phyloP scores from a whole-genome alignment of 2,797 vertebrate genomes.

The Ara ararauna region DNA sequence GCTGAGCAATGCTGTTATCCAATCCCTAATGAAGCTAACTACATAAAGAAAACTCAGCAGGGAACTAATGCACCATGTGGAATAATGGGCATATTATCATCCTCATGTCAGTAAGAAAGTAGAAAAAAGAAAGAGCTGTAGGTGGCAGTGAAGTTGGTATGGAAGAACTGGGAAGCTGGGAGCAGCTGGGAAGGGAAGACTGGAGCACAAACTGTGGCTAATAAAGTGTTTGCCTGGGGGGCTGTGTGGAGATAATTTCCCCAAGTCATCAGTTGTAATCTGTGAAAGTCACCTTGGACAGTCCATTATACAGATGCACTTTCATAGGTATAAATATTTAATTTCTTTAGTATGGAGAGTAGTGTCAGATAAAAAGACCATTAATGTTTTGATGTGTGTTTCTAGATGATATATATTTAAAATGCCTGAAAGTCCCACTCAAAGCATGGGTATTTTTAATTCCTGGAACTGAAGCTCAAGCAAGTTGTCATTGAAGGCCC shows the following conservation, averaged over 20 bases:
- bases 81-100: not conserved
- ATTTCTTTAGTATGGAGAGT: not conserved
- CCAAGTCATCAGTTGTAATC: not conserved
- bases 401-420: not conserved
- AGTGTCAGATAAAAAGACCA: not conserved
- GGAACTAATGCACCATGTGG: not conserved
- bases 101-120: not conserved
- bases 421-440: not conserved
- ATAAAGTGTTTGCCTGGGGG: not conserved
- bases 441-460: not conserved
- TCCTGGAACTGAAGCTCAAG: not conserved
- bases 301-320: not conserved
- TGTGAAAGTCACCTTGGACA: not conserved
- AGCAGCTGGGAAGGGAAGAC: not conserved
- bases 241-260: not conserved
- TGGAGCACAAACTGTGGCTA: not conserved
- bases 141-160: not conserved
- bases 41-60: not conserved
- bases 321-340: not conserved
- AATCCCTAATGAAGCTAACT: not conserved
- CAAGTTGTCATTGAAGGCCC: not conserved
- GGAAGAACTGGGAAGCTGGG: not conserved
- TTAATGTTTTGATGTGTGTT: not conserved
- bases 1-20: not conserved
- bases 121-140: not conserved